Evolutionary conservation across 2,113 vertebrate genomes (phyloP).

Genomic region (Tringa solitaria): DNA sequence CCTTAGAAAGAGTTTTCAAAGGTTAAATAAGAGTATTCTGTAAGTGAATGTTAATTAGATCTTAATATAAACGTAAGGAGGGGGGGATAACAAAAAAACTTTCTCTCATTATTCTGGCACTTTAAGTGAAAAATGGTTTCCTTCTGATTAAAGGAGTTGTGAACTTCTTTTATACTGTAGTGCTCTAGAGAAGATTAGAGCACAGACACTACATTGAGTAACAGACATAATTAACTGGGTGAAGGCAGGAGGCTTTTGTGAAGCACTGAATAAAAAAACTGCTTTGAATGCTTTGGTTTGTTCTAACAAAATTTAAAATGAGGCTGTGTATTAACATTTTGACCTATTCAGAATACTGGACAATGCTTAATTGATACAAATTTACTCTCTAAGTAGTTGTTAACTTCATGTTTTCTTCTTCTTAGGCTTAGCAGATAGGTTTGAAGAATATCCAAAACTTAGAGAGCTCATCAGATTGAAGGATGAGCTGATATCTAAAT

Average conservation of each 20-base stretch:
- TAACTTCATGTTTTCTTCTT: conserved; percentile 54
- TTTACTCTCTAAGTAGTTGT: conserved; percentile 2
- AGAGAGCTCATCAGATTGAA: conserved; percentile 96
- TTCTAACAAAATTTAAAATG: neutral
- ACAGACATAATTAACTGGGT: neutral
- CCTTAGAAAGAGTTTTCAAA: neutral
- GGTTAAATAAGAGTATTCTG: neutral
- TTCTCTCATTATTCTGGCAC: neutral
- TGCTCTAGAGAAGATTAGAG: neutral
- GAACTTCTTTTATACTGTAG: neutral
- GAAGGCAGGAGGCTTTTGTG: neutral
- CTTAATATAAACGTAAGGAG: neutral
- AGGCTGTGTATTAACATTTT: neutral
- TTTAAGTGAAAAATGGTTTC: neutral
- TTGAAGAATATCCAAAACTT: conserved; percentile 98
- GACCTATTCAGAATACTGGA: neutral
- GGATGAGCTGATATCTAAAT: conserved; percentile 93
- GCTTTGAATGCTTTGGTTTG: neutral
- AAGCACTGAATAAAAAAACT: neutral
- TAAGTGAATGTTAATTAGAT: neutral
- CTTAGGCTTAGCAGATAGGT: conserved; percentile 94
- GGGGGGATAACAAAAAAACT: neutral
- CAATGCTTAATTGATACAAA: neutral
- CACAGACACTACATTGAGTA: neutral
- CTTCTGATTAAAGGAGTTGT: neutral